Conservation (phyloP, 2,113 vertebrate genomes). For the Perca schrenkii region DNA sequence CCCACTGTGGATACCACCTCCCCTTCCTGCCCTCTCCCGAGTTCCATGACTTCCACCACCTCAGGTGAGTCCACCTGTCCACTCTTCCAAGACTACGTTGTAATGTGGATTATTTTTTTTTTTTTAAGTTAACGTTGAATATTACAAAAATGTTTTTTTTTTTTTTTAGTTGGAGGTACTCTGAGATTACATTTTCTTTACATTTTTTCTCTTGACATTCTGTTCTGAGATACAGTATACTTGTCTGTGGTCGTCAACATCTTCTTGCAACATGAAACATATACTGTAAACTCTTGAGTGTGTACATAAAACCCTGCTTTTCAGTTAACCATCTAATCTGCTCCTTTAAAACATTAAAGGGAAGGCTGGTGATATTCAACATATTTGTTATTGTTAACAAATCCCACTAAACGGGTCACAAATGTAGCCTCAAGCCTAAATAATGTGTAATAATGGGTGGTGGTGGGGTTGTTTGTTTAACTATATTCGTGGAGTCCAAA, state of each 20-base stretch:
- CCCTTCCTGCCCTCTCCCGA: constrained; percentile 94
- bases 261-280: not conserved
- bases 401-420: not conserved
- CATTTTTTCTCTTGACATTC: not conserved
- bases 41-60: constrained; percentile 97
- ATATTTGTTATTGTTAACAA: not conserved
- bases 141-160: too few species aligned
- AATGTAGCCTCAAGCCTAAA: not conserved
- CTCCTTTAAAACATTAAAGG: too few species aligned
- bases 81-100: not conserved
- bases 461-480: too few species aligned
- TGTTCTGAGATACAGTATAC: not conserved
- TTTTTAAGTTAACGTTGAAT: too few species aligned
- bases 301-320: not conserved
- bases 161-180: not conserved
- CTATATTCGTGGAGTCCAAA: too few species aligned
- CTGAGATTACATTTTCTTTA: not conserved
- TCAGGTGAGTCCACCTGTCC: constrained; percentile 84
- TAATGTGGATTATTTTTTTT: not conserved
- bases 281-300: not conserved
- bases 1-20: constrained; percentile 95
- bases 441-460: not conserved
- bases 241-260: not conserved
- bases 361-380: not conserved
- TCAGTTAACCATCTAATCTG: too few species aligned